Conservation (phyloP, 2,113 vertebrate genomes). For the Psilopogon haemacephalus region DNA sequence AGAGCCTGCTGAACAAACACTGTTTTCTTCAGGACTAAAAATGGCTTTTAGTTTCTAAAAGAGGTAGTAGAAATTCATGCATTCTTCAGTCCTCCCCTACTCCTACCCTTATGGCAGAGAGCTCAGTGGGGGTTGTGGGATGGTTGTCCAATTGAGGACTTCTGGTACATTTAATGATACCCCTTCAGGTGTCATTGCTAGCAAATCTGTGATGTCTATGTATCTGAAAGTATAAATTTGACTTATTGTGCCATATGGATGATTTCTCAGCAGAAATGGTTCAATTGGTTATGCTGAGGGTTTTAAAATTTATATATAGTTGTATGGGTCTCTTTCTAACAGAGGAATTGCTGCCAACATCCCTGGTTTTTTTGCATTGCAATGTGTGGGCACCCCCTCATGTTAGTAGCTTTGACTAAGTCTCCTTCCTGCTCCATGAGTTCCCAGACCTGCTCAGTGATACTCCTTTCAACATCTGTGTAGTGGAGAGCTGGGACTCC, state of each 20-base stretch:
- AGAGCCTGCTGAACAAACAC: background rate
- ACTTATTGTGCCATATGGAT: background rate
- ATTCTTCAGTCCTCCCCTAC: background rate
- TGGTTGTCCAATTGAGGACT: accelerated
- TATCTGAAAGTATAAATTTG: background rate
- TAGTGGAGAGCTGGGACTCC: background rate
- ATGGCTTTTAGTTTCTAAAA: background rate
- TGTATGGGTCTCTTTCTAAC: background rate
- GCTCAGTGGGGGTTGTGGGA: background rate
- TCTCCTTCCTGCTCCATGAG: background rate
- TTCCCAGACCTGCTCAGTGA: background rate
- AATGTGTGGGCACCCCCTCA: accelerated
- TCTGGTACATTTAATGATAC: background rate
- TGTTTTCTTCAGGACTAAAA: background rate
- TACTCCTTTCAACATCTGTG: background rate
- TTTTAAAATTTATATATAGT: background rate
- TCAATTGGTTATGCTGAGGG: background rate
- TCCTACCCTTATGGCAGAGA: background rate
- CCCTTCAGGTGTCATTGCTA: background rate
- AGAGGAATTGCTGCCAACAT: background rate
- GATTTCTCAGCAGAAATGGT: background rate
- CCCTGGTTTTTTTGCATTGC: accelerated
- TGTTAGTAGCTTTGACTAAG: background rate
- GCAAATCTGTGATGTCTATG: background rate
- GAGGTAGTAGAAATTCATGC: background rate